These are phyloP conservation scores for Heliconius hermathena DNA, from an alignment of 1,140 invertebrate genomes.

Conservation along the genomic window DNA sequence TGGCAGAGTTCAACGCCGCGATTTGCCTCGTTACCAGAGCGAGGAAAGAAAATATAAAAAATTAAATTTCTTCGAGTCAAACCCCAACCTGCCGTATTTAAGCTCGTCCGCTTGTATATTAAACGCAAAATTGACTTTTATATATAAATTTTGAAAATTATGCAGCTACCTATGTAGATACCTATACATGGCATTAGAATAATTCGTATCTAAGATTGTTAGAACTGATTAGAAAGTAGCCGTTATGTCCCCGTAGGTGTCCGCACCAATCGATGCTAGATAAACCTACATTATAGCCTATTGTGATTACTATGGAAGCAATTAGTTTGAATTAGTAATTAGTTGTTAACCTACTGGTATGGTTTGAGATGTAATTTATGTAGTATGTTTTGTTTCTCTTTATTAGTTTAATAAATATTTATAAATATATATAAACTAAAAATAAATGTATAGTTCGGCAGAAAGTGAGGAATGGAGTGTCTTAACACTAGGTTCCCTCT, in stretches of 20 bases:
- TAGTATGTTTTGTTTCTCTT: background rate
- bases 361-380: background rate
- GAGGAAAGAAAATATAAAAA: too few species aligned
- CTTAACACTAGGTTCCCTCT: too few species aligned
- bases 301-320: constrained; percentile 4
- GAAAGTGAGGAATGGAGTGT: too few species aligned
- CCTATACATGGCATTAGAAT: background rate
- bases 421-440: background rate
- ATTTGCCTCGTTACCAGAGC: too few species aligned
- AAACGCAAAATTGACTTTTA: background rate
- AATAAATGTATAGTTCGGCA: too few species aligned
- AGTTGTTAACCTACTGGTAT: constrained; percentile 4
- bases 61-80: too few species aligned
- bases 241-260: constrained; percentile 17
- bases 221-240: constrained; percentile 4
- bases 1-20: too few species aligned
- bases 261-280: background rate
- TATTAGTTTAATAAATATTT: background rate
- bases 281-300: constrained; percentile 4
- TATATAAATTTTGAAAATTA: background rate
- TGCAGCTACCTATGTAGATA: background rate
- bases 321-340: constrained; percentile 17
- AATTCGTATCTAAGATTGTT: constrained; percentile 8
- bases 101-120: background rate
- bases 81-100: too few species aligned